These are phyloP conservation scores for Orchesella flavescens DNA, from an alignment of 2,888 invertebrate genomes.

Conservation along the genomic window DNA sequence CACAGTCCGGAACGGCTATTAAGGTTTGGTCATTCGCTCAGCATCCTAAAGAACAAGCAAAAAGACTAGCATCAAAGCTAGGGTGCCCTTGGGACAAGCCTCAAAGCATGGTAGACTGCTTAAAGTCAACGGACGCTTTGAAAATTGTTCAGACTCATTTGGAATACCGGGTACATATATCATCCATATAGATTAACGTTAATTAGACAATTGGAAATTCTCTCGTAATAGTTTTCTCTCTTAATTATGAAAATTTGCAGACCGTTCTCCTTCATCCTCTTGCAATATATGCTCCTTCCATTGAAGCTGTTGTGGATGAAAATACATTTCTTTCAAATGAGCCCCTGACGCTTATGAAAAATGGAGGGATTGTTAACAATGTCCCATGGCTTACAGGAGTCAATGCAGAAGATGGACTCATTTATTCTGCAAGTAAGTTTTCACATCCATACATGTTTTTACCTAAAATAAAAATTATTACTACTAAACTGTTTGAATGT, in stretches of 20 bases:
- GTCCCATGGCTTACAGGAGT: constrained; percentile 68
- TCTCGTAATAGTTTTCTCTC: no score
- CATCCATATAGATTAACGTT: not conserved
- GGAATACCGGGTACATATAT: constrained; percentile 51
- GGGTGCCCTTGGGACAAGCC: constrained; percentile 62
- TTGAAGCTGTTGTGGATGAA: constrained; percentile 55
- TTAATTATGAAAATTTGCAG: no score
- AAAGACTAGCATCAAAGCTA: constrained; percentile 46
- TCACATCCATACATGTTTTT: not conserved
- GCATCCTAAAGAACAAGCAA: constrained; percentile 60
- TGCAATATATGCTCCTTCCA: constrained; percentile 66
- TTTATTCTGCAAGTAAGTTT: constrained; percentile 64
- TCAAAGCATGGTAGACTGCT: constrained; percentile 54
- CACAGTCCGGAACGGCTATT: constrained; percentile 63
- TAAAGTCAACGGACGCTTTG: constrained; percentile 57
- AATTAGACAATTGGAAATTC: no score
- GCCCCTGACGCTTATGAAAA: constrained; percentile 58
- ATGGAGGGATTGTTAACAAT: constrained; percentile 56
- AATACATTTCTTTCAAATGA: constrained; percentile 66
- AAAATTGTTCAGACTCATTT: constrained; percentile 60
- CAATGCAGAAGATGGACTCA: constrained; percentile 68
- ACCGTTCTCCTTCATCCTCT: constrained; percentile 63
- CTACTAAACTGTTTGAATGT: no score
- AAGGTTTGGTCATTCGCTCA: constrained; percentile 60
- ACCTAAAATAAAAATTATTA: not conserved